Evolutionary conservation across 2,888 invertebrate species (phyloP).

Genomic region (Exocentrus adspersus): DNA sequence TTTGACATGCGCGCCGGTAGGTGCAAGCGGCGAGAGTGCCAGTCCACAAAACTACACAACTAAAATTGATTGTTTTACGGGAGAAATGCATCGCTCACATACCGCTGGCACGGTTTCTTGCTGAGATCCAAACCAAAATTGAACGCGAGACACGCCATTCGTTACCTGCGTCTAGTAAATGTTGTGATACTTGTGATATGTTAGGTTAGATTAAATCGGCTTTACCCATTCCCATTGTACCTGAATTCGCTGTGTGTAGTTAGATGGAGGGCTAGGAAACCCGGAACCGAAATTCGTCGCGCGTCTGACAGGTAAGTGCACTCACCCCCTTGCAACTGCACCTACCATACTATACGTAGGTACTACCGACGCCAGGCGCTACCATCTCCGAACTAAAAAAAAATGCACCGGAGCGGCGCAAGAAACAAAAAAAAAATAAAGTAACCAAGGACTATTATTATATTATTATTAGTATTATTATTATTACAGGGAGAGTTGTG

Average conservation of each 20-base stretch:
- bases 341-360: conserved; percentile 7
- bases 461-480: too few relatives aligned
- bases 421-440: too few relatives aligned
- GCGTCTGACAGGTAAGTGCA: conserved; percentile 47
- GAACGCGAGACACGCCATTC: too few relatives aligned
- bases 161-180: conserved; percentile 50
- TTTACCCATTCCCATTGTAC: conserved; percentile 50
- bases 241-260: conserved; percentile 51
- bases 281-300: conserved; percentile 30
- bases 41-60: conserved; percentile 52
- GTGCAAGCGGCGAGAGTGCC: conserved; percentile 52
- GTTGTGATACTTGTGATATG: conserved; percentile 59
- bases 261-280: conserved; percentile 47
- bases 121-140: too few relatives aligned
- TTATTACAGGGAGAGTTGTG: too few relatives aligned
- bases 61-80: conserved; percentile 56
- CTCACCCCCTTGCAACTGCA: conserved; percentile 37
- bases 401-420: too few relatives aligned
- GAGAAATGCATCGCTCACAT: conserved; percentile 53
- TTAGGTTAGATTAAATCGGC: conserved; percentile 52
- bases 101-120: conserved; percentile 50
- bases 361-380: too few relatives aligned
- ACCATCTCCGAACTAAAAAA: too few relatives aligned
- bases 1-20: conserved; percentile 53
- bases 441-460: too few relatives aligned